A percentile compares a stretch with the other conserved stretches of the same genome.
Conservation (phyloP, 2,888 invertebrate species). For the Cerastoderma edule region DNA sequence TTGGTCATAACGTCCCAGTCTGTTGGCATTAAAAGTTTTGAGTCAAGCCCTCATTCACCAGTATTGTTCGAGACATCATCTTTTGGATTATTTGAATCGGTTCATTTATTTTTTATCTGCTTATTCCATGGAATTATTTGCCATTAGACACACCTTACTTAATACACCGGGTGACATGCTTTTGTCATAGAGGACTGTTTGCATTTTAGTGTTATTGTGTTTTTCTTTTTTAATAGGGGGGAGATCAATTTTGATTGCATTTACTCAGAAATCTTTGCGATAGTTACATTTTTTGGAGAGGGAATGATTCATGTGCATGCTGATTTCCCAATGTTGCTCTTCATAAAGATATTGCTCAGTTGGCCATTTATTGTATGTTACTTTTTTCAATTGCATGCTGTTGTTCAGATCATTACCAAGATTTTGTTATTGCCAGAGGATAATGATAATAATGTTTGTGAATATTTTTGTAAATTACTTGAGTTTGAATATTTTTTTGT, state of each 20-base stretch:
- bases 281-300: conserved; percentile 4
- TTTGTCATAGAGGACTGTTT: not conserved
- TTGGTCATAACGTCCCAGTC: no score
- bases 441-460: conserved; percentile 37
- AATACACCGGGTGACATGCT: no score
- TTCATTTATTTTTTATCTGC: no score
- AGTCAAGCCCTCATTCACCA: no score
- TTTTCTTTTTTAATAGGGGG: conserved; percentile 6
- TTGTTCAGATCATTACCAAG: conserved; percentile 11
- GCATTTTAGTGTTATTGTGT: not conserved
- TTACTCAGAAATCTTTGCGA: conserved; percentile 4
- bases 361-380: conserved; percentile 19
- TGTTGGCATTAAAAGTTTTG: no score
- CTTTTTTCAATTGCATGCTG: conserved; percentile 10
- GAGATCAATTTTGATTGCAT: conserved; percentile 18
- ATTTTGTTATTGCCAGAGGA: conserved; percentile 21
- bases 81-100: no score
- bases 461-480: conserved; percentile 51
- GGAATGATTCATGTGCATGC: conserved; percentile 16
- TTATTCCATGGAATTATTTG: no score
- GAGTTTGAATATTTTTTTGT: conserved; percentile 21
- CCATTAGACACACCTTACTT: no score
- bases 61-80: no score
- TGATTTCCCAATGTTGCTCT: not conserved
- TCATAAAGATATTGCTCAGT: conserved; percentile 16